These are phyloP conservation scores for Neolamprologus sp. DNA, from an alignment of 2,113 vertebrate species.

Conservation along the genomic window DNA sequence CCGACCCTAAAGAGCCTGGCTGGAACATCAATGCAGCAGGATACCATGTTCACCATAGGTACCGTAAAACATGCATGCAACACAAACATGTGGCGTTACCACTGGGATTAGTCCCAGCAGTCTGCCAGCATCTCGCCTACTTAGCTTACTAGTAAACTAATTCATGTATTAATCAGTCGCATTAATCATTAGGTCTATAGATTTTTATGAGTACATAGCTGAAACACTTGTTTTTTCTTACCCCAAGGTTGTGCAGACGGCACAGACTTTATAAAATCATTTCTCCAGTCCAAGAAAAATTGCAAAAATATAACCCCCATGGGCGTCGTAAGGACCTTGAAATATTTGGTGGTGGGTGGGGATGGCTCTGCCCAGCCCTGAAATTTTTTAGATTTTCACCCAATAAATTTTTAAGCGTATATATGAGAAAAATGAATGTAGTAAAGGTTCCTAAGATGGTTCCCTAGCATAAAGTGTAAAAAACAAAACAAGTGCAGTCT, in stretches of 20 bases:
- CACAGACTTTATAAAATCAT: background rate
- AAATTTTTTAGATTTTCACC: background rate
- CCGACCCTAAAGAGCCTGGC: slow-evolving; percentile 64
- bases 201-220: background rate
- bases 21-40: slow-evolving; percentile 72
- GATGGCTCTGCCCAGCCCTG: background rate
- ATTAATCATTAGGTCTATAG: background rate
- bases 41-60: slow-evolving; percentile 79
- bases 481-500: background rate
- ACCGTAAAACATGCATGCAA: slow-evolving; percentile 4
- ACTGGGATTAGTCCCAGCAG: background rate
- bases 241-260: background rate
- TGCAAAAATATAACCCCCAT: background rate
- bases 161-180: background rate
- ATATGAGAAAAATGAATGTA: background rate
- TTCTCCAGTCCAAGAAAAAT: background rate
- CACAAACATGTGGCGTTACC: background rate
- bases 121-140: background rate
- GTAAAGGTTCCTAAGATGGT: background rate
- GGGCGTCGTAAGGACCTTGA: background rate
- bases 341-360: background rate
- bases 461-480: background rate
- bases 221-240: background rate
- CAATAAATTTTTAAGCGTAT: background rate
- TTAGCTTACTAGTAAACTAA: background rate